phyloP scores from a whole-genome alignment of 2,113 vertebrate genomes.

The Cricetomys ansorgei region DNA sequence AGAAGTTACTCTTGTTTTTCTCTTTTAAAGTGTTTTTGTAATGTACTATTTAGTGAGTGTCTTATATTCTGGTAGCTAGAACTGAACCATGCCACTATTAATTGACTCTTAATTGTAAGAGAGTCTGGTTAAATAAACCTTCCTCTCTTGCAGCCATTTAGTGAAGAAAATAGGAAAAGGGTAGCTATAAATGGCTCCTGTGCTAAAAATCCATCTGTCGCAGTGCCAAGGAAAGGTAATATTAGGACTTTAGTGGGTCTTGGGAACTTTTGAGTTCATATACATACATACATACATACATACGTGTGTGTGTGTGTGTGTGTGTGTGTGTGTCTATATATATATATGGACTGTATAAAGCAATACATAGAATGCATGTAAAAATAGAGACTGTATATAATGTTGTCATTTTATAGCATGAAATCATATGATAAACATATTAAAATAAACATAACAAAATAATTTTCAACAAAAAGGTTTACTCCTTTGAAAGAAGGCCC shows the following conservation, averaged over 20 bases:
- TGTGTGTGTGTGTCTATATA: neutral
- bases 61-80: neutral
- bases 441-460: neutral
- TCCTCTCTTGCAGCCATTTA: neutral
- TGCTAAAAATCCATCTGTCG: neutral
- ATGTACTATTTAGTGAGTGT: neutral
- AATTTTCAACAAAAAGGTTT: neutral
- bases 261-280: neutral
- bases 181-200: neutral
- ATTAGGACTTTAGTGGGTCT: neutral
- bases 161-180: neutral
- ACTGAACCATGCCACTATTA: neutral
- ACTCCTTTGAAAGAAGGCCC: slow-evolving; percentile 15
- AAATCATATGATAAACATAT: neutral
- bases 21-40: neutral
- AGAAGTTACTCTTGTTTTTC: neutral
- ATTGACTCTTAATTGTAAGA: neutral
- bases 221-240: neutral
- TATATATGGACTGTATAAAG: neutral
- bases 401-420: neutral
- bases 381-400: neutral
- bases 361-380: neutral
- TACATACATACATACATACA: too few species aligned
- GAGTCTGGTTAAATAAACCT: neutral
- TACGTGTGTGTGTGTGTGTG: too few species aligned